phyloP scores from a whole-genome alignment of 2,888 invertebrate species.

The Elegia similella region DNA sequence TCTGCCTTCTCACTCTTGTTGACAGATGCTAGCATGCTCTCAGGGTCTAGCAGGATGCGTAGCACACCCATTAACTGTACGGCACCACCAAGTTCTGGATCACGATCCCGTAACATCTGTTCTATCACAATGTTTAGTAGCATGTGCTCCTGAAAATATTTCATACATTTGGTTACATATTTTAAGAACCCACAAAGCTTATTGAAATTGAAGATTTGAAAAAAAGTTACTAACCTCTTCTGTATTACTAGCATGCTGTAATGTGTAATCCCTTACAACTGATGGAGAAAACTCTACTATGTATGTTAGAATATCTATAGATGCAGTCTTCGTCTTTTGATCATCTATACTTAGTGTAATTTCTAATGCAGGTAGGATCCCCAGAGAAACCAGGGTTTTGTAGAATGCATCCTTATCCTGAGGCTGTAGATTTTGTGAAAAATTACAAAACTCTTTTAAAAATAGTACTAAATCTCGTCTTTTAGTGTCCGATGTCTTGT shows the following conservation, averaged over 20 bases:
- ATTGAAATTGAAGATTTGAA: background rate
- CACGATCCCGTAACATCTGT: conserved; percentile 98
- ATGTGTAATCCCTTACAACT: conserved; percentile 97
- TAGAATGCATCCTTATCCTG: conserved; percentile 98
- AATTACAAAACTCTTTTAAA: conserved; percentile 99
- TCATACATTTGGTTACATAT: conserved; percentile 3
- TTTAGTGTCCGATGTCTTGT: conserved; percentile 91
- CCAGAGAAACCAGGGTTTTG: conserved; percentile 94
- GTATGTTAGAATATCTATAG: conserved; percentile 98
- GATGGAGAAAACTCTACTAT: conserved; percentile 99
- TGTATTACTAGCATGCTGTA: conserved; percentile 94
- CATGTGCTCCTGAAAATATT: conserved; percentile 91
- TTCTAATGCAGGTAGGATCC: conserved; percentile 94
- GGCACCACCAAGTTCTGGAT: conserved; percentile 98
- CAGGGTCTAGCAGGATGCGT: conserved; percentile 96
- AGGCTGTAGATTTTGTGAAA: conserved; percentile 98
- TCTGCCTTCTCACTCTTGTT: conserved; percentile 99
- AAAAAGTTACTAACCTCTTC: conserved; percentile 85
- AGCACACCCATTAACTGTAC: conserved; percentile 98
- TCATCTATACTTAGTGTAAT: conserved; percentile 96
- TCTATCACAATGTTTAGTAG: conserved; percentile 98
- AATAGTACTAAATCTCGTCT: conserved; percentile 97
- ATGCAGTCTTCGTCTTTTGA: conserved; percentile 96
- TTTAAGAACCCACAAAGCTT: conserved; percentile 1
- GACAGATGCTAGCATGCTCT: conserved; percentile 96